Conservation (phyloP, 2,888 invertebrate genomes). For the Bibio marci region DNA sequence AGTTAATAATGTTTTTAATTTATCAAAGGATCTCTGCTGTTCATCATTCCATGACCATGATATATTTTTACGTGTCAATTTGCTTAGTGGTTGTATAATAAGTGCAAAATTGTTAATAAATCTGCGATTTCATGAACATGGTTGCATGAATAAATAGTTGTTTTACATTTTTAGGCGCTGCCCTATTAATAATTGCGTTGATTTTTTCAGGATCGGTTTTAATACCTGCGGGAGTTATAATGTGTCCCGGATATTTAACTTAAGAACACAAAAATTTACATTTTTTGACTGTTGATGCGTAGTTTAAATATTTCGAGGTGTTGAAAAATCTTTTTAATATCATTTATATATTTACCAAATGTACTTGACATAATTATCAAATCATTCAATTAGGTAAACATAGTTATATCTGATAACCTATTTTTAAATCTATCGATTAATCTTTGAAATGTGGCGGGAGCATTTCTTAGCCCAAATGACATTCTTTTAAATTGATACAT, state of each 20-base stretch:
- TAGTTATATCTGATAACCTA: not conserved
- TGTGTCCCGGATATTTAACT: constrained; percentile 17
- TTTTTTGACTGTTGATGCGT: constrained; percentile 15
- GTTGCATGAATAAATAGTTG: constrained; percentile 15
- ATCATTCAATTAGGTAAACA: constrained; percentile 17
- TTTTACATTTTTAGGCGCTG: constrained; percentile 13
- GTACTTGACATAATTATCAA: constrained; percentile 14
- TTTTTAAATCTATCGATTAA: not conserved
- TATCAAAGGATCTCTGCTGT: constrained; percentile 10
- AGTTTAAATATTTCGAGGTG: constrained; percentile 12
- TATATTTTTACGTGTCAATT: constrained; percentile 13
- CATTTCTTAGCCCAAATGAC: constrained; percentile 19
- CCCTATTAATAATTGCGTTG: constrained; percentile 13
- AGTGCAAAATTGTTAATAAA: constrained; percentile 18
- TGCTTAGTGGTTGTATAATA: constrained; percentile 14
- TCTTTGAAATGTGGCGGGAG: constrained; percentile 17
- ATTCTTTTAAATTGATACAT: constrained; percentile 17
- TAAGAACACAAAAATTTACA: constrained; percentile 8
- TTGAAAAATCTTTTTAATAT: constrained; percentile 14
- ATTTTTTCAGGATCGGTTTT: constrained; percentile 16
- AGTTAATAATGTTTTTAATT: constrained; percentile 10
- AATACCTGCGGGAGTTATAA: constrained; percentile 15
- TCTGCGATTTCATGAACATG: constrained; percentile 16
- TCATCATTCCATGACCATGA: constrained; percentile 13
- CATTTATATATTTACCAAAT: constrained; percentile 14